Base-by-base conservation (phyloP, 1,140 invertebrate species). In the Calosoma granatense region DNA sequence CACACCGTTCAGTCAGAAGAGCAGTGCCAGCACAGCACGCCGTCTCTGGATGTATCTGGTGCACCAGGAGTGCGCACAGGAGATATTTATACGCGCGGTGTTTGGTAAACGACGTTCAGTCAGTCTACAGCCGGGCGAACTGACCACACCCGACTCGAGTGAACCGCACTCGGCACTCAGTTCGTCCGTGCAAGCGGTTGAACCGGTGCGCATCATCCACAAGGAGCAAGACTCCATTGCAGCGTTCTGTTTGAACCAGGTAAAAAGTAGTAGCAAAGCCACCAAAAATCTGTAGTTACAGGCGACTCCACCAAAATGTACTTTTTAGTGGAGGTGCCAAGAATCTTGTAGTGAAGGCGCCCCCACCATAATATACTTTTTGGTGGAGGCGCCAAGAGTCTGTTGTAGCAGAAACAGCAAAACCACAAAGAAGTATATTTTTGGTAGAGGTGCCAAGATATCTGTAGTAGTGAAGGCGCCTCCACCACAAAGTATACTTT, bases 181-280 rank as follows among this genome's bases (percentile, higher is more conserved):
- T 58, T 60, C 57, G 22, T 66, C 22, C 53, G 70, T 63, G 55
- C 60, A 74, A 59, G 70, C 74, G 56, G 79, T 83, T 51, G 89
- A 90, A 65, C 88, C 92, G 39, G 91, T 97, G 56, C 82, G 94
- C 57, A 94, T 99, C 60, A 95, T 98, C 59, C 97, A 99, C 71
- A 98, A 98, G 76, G 97, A 99, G 70, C 94, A 97, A 77, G 97
- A 99, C 73, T 93, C 92, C 56, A 97, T 99, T 60, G 87, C 93
- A 61, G 90, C 96, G 23, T 99, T 99, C 78, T 96, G 94, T 68
- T 78, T 98, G 43, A 98, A 97, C 78, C 85, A 88, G 75, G 90
- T 91, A 71, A 73, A 67, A 39, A 12, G 4, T 21, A 22, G 6
- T 55, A 58, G 55, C 56, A 51, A 3, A 2, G 9, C n/a, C n/a